Base-by-base conservation (phyloP, 2,888 invertebrate species). In the Invenusta paracnida region DNA sequence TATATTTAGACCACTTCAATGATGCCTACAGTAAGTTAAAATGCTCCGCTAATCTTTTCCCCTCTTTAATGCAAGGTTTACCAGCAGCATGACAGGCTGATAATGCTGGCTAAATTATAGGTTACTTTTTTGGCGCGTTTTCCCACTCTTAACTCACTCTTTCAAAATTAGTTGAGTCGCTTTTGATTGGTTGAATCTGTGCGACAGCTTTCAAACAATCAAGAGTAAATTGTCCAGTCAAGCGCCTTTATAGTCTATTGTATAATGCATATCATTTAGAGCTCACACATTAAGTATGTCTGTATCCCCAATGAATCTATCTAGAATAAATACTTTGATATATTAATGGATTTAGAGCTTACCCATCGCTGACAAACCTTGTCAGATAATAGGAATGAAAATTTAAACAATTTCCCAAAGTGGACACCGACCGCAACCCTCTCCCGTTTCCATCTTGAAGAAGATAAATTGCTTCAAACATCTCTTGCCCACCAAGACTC, bases 321-420 rank as follows among this genome's bases (percentile, higher is more conserved):
- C n/a, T n/a, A n/a, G n/a, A n/a, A n/a, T n/a, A n/a, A n/a, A n/a
- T n/a, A n/a, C n/a, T n/a, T n/a, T n/a, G 23, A 73, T 73, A 73
- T 73, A 73, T 73, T 5, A 73, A 5, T 23, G 25, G 73, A 73
- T 73, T 73, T 73, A 73, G 73, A 73, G 2, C 23, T 73, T 48
- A 11, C 5, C 27, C 73, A 73, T 23, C 27, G 73, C 23, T 73
- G 73, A 73, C 73, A 73, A 73, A 73, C 73, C 11, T 23, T 73
- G 73, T 73, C 73, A 73, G 23, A 23, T n/a, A 73, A 73, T 73
- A 13, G 23, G 5, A 23, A 73, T 73, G 73, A 73, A 73, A 23
- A 73, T 2, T 73, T n/a, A 73, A 73, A 73, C 73, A 73, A 73
- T 73, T 73, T 73, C 73, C 73, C 73, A 73, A 73, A 73, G 73